Evolutionary conservation across 2,113 vertebrate species (phyloP), one percentile per base, ranked within the genome.

Genomic region (Columba janthina): DNA sequence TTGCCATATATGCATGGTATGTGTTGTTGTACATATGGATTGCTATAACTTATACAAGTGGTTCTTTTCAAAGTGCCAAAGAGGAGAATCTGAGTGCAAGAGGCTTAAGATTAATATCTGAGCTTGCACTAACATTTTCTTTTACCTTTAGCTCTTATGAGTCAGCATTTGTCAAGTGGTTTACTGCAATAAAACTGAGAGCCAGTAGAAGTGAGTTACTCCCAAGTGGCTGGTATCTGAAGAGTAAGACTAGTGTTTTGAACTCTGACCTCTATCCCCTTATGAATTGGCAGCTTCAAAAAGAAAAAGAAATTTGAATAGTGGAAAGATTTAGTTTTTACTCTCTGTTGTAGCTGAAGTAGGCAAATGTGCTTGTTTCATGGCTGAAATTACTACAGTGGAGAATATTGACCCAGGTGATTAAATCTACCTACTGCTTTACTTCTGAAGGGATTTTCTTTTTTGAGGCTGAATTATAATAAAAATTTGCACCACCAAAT

Each of bases 261-360:
- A 96, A 91, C 94, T 93, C 40, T 92, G 96, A 90, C 93, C 94
- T 85, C 73, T 70, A 34, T 88, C 32, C 78, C 26, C 29, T 69
- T 93, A 88, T 75, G 92, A 95, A 91, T 89, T 17, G 48, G 64
- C 79, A 90, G 44, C 89, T 94, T 94, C 72, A 85, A 93, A 79
- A 93, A 89, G 66, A 64, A 51, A 74, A 80, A 67, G 42, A 18
- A 44, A 42, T 17, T 48, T 40, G 31, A 24, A n/a, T 56, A 48
- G 51, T 74, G 67, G 50, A 65, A 78, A 90, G 61, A 84, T 60
- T 69, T 80, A 36, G 11, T 92, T 95, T 95, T 70, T 28, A 51
- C 19, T 76, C 26, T 85, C 56, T 1, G 0, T 72, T 64, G 17
- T 60, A 31, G 71, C 65, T 85, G 53, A 93, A 89, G 34, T 38